phyloP scores from a whole-genome alignment of 2,797 vertebrate species.

The Phataginus tetradactyla region DNA sequence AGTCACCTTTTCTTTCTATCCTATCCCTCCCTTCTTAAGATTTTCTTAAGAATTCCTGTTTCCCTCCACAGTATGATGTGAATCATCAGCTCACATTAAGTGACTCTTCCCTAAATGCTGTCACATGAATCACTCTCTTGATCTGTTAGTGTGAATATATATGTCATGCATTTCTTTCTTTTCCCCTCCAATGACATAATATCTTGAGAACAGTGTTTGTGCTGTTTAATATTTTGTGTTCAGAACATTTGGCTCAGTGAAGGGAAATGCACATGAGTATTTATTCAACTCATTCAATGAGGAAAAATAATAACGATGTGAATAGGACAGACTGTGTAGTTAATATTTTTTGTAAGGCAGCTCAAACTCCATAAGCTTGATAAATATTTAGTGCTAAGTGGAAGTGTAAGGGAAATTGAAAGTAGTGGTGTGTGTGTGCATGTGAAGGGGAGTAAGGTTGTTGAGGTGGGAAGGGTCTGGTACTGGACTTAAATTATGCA shows the following conservation, averaged over 20 bases:
- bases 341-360: background rate
- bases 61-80: background rate
- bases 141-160: background rate
- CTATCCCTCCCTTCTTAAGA: background rate
- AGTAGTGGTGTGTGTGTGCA: background rate
- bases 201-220: background rate
- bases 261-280: background rate
- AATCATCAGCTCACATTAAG: background rate
- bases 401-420: background rate
- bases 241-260: background rate
- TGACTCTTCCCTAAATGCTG: background rate
- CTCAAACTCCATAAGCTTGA: background rate
- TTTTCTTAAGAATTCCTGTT: background rate
- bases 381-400: background rate
- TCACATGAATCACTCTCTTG: background rate
- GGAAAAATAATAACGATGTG: background rate
- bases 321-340: background rate
- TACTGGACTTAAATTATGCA: background rate
- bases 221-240: background rate
- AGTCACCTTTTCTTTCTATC: background rate
- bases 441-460: background rate
- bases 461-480: background rate
- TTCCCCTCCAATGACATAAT: background rate
- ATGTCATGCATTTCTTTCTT: background rate
- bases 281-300: background rate